Conservation (phyloP, 2,888 invertebrate genomes). For the Scaptodrosophila latifasciaeformis region DNA sequence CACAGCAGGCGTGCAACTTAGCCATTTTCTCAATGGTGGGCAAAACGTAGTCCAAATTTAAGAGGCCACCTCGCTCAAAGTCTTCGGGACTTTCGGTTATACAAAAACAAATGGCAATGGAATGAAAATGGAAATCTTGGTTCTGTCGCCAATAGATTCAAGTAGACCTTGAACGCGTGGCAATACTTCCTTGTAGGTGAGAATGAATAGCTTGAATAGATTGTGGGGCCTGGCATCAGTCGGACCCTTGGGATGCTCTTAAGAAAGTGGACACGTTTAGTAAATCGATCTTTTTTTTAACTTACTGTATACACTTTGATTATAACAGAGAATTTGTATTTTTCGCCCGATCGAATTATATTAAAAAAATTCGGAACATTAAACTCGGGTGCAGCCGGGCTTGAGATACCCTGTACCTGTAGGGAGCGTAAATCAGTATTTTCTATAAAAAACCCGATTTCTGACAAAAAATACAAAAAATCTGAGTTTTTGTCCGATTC, state of each 20-base stretch:
- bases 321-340: slow-evolving; percentile 71
- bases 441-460: no score
- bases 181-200: slow-evolving; percentile 70
- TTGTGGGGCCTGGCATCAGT: slow-evolving; percentile 72
- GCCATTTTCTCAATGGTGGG: slow-evolving; percentile 77
- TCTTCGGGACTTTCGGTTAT: slow-evolving; percentile 75
- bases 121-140: slow-evolving; percentile 72
- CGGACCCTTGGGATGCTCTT: slow-evolving; percentile 72
- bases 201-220: slow-evolving; percentile 73
- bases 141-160: slow-evolving; percentile 67
- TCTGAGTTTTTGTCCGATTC: no score
- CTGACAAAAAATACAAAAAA: no score
- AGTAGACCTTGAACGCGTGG: slow-evolving; percentile 69
- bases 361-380: no score
- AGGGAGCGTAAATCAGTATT: no score
- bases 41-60: slow-evolving; percentile 77
- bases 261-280: not conserved
- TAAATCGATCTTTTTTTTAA: not conserved
- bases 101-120: slow-evolving; percentile 72
- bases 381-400: no score
- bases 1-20: slow-evolving; percentile 78
- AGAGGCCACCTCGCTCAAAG: slow-evolving; percentile 76
- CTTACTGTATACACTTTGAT: slow-evolving; percentile 65
- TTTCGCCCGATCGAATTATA: no score
- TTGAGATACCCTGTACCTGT: no score